Percentiles rank a stretch among this genome's conserved stretches.
Conservation (phyloP, 2,888 invertebrate genomes). For the Gortyna flavago region DNA sequence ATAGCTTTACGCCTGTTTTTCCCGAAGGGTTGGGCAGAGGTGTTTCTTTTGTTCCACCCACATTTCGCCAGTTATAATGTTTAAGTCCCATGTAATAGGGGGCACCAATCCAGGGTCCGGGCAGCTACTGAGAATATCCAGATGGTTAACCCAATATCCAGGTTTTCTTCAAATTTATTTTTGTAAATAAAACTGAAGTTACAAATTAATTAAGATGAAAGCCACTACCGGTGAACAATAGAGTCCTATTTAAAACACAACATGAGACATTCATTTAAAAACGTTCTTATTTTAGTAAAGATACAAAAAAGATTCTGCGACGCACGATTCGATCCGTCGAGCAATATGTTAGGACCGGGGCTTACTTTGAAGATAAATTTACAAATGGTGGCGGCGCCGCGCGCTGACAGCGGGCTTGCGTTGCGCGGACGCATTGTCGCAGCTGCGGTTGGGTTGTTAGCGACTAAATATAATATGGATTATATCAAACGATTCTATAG, state of each 20-base stretch:
- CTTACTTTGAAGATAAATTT: slow-evolving; percentile 86
- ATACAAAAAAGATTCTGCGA: slow-evolving; percentile 76
- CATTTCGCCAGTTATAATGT: neutral
- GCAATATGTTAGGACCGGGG: slow-evolving; percentile 78
- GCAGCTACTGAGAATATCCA: neutral
- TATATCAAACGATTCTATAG: slow-evolving; percentile 62
- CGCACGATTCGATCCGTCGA: slow-evolving; percentile 76
- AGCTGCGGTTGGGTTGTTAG: slow-evolving; percentile 76
- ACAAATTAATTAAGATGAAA: slow-evolving; percentile 54
- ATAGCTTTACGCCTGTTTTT: too few relatives aligned
- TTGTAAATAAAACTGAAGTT: neutral
- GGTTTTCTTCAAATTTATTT: neutral
- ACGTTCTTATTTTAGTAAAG: slow-evolving; percentile 76
- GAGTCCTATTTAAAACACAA: slow-evolving; percentile 63
- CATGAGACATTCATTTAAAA: slow-evolving; percentile 77
- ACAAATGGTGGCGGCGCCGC: slow-evolving; percentile 82
- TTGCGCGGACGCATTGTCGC: slow-evolving; percentile 79
- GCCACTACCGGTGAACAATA: slow-evolving; percentile 61
- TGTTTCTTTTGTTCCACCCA: neutral
- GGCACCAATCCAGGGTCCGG: neutral
- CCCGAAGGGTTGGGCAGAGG: neutral
- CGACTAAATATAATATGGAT: slow-evolving; percentile 71
- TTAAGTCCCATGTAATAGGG: neutral
- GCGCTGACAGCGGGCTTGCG: slow-evolving; percentile 75
- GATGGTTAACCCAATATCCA: too few relatives aligned